phyloP scores from a whole-genome alignment of 2,888 invertebrate genomes.

The Cephonodes hylas region DNA sequence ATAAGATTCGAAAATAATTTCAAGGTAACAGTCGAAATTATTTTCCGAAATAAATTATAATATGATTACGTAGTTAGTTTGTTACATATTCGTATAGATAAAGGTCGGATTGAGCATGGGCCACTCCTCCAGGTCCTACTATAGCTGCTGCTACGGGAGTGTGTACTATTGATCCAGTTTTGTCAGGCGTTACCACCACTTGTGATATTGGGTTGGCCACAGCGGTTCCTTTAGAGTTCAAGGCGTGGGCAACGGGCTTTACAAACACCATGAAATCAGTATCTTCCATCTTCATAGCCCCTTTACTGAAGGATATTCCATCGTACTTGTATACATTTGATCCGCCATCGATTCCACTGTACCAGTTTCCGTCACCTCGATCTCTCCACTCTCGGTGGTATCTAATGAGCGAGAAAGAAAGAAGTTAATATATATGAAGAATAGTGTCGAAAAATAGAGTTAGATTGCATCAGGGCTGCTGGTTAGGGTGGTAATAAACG shows the following conservation, averaged over 20 bases:
- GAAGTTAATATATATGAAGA: constrained; percentile 35
- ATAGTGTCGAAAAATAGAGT: constrained; percentile 24
- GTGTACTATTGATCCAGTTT: constrained; percentile 83
- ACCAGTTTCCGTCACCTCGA: constrained; percentile 35
- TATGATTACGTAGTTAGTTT: constrained; percentile 17
- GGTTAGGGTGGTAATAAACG: constrained; percentile 83
- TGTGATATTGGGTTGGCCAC: constrained; percentile 86
- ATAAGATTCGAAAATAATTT: constrained; percentile 59
- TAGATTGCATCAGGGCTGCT: constrained; percentile 47
- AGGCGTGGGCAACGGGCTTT: constrained; percentile 84
- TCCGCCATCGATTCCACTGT: constrained; percentile 30
- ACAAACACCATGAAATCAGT: constrained; percentile 60
- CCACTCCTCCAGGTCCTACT: constrained; percentile 88
- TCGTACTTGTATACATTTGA: constrained; percentile 57
- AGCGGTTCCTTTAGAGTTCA: constrained; percentile 84
- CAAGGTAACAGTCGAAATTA: constrained; percentile 64
- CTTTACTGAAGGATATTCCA: constrained; percentile 51
- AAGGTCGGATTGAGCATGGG: constrained; percentile 88
- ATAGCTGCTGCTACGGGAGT: constrained; percentile 86
- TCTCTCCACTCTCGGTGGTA: constrained; percentile 48
- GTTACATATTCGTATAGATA: constrained; percentile 73
- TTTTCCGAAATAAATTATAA: constrained; percentile 40
- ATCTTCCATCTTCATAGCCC: constrained; percentile 35
- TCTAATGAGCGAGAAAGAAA: constrained; percentile 66
- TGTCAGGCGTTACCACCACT: constrained; percentile 83